Base-by-base conservation (phyloP, 2,113 vertebrate genomes). In the Corythornis cristatus region DNA sequence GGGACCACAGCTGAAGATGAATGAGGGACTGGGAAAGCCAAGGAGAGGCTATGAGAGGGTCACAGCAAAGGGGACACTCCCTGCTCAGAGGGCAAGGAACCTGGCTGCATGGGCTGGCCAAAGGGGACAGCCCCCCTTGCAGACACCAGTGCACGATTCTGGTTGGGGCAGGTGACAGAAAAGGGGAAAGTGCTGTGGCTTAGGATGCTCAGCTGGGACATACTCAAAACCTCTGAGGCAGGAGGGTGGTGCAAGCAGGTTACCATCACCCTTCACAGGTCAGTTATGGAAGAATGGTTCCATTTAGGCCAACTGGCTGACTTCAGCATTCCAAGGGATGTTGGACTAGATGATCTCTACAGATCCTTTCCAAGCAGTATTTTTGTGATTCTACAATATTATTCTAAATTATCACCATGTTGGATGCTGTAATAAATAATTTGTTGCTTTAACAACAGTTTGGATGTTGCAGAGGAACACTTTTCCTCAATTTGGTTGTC, bases 221-320 rank as follows among this genome's bases (percentile, higher is more conserved):
- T 0, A 2, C 31, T 13, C 21, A 2, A 7, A 22, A 15, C 13
- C 4, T 8, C 22, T 2, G 5, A 12, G n/a, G 5, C 45, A 25
- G 58, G 48, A 65, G 21, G 33, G 53, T 1, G 15, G 26, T 2
- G 21, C 31, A 31, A 61, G 40, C 42, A 15, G 50, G 73, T 9
- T 4, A 20, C 51, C 46, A 28, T n/a, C 19, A 1, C 1, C 60
- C 48, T 21, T 18, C 23, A 8, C 6, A 2, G 54, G 43, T 71
- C 70, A 13, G 45, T n/a, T 15, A 15, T 3, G 7, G 16, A 51
- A 56, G 37, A 46, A 2, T 23, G 5, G 19, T 5, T 37, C 20
- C 4, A 0, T n/a, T n/a, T 12, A 37, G 26, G 40, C 25, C 16
- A 65, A 9, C 23, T 14, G 8, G 13, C 28, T 15, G 20, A 42